phyloP scores from a whole-genome alignment of 1,140 invertebrate species.

The Maconellicoccus hirsutus region DNA sequence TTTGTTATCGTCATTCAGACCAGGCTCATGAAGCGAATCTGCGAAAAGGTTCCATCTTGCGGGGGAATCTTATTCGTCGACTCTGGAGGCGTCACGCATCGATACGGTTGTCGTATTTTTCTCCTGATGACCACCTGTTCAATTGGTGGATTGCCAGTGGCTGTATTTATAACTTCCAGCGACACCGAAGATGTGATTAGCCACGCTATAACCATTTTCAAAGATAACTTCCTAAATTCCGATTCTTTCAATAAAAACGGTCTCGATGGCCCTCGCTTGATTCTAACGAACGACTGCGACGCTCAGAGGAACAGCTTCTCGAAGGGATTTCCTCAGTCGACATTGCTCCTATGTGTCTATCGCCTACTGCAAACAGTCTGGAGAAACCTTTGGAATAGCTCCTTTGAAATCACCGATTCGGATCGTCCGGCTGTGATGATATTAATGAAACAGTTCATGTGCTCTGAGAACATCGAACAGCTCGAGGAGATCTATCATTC shows the following conservation, averaged over 20 bases:
- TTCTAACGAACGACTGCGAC: not conserved
- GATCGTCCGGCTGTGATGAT: no score
- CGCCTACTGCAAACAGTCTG: no score
- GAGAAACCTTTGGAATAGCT: no score
- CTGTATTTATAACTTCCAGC: not conserved
- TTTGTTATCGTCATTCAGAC: slow-evolving; percentile 10
- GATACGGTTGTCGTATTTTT: slow-evolving; percentile 10
- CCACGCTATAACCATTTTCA: not conserved
- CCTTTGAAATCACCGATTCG: no score
- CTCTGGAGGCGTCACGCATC: not conserved
- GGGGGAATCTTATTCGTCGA: slow-evolving; percentile 6
- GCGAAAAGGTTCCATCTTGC: not conserved
- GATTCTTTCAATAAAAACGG: not conserved
- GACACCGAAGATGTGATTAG: not conserved
- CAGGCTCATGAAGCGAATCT: not conserved
- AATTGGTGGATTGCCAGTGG: not conserved
- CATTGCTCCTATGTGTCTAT: no score
- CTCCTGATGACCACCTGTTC: not conserved
- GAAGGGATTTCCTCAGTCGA: no score
- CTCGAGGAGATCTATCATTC: no score
- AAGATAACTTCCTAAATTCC: not conserved
- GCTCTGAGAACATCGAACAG: no score
- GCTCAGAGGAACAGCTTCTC: not conserved
- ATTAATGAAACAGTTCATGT: no score
- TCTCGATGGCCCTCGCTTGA: not conserved